A percentile compares a stretch with the other conserved stretches of the same genome.
phyloP scores from a whole-genome alignment of 2,113 vertebrate species.

The Burhinus oedicnemus region DNA sequence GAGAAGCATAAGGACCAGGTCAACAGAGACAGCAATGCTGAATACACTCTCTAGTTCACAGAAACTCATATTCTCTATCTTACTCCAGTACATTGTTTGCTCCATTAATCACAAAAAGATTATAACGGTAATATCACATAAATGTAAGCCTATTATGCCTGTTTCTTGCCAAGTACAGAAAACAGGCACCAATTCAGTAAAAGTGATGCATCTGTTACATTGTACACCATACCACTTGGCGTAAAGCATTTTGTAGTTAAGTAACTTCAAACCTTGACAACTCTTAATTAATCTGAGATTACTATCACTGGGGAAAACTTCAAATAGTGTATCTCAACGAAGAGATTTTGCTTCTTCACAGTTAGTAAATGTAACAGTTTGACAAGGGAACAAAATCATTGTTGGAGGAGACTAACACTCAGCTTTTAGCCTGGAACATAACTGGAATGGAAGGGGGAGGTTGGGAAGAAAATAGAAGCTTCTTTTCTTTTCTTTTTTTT shows the following conservation, averaged over 20 bases:
- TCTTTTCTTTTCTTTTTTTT: too few species aligned
- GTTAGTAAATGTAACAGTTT: not conserved
- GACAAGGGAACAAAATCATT: not conserved
- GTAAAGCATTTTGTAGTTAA: not conserved
- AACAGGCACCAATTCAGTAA: not conserved
- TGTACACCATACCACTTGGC: too few species aligned
- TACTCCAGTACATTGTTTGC: not conserved
- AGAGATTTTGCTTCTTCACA: not conserved
- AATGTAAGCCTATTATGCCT: not conserved
- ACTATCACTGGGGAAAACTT: not conserved
- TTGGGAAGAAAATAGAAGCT: not conserved
- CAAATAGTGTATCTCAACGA: not conserved
- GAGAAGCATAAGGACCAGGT: constrained; percentile 53
- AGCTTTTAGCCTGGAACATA: not conserved
- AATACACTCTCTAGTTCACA: not conserved
- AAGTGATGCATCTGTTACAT: not conserved
- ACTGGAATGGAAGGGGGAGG: not conserved
- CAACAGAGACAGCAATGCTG: constrained; percentile 36
- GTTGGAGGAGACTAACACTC: not conserved
- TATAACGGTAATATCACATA: not conserved
- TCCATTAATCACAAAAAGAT: constrained; percentile 52
- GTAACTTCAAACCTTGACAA: not conserved
- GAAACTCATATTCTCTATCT: not conserved
- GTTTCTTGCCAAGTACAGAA: not conserved
- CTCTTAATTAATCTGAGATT: not conserved